A percentile compares a stretch with the other conserved stretches of the same genome.
phyloP scores from a whole-genome alignment of 2,888 invertebrate species.

The Noctua janthe region DNA sequence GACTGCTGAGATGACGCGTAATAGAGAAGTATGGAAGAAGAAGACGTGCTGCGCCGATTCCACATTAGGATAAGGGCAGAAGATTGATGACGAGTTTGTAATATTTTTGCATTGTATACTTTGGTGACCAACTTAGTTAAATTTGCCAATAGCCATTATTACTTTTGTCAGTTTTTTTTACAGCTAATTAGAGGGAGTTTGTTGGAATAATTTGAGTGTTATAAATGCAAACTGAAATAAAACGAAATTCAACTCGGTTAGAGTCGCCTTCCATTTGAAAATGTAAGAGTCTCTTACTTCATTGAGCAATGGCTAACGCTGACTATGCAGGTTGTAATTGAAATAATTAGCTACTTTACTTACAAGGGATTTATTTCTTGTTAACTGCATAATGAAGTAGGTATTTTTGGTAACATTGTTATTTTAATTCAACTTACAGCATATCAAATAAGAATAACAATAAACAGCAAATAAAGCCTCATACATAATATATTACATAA shows the following conservation, averaged over 20 bases:
- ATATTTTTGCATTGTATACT: not conserved
- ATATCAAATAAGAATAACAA: not conserved
- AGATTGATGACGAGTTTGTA: not conserved
- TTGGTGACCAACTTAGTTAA: not conserved
- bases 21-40: not conserved
- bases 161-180: not conserved
- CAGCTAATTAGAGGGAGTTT: not conserved
- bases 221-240: not conserved
- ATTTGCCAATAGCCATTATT: not conserved
- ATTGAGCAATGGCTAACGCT: not conserved
- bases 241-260: not conserved
- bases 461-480: not conserved
- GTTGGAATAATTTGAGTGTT: no score
- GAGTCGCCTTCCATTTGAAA: not conserved
- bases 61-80: not conserved
- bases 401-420: not conserved
- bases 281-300: not conserved
- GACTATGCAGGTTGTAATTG: not conserved
- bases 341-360: not conserved
- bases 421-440: not conserved
- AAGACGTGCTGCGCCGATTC: not conserved
- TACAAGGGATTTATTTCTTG: not conserved
- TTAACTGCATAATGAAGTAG: not conserved
- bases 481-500: conserved; percentile 20
- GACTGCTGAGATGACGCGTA: not conserved